Evolutionary conservation across 2,888 invertebrate genomes (phyloP).

Genomic region (Xylota sylvarum): DNA sequence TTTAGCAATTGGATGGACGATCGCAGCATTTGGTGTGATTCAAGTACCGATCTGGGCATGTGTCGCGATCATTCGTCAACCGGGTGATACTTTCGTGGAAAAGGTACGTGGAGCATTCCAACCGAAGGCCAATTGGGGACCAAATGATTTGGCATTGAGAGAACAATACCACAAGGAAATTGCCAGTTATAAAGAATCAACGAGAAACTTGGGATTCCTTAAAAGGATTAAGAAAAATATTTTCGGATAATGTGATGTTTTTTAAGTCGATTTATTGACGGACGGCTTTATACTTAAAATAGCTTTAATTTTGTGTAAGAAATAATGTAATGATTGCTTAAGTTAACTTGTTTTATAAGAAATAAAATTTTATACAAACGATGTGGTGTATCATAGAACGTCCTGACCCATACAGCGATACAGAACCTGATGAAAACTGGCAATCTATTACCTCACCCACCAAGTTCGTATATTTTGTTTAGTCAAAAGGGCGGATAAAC

Average conservation of each 20-base stretch:
- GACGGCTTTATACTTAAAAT: slow-evolving; percentile 37
- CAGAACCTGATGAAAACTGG: no score
- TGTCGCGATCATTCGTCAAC: slow-evolving; percentile 81
- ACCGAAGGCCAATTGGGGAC: slow-evolving; percentile 87
- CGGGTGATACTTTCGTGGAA: slow-evolving; percentile 80
- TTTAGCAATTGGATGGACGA: slow-evolving; percentile 85
- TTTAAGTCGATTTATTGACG: slow-evolving; percentile 10
- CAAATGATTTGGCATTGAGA: slow-evolving; percentile 85
- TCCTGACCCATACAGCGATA: no score
- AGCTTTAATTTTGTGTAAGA: slow-evolving; percentile 49
- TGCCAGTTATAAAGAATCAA: slow-evolving; percentile 80
- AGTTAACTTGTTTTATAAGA: slow-evolving; percentile 48
- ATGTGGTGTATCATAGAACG: neutral
- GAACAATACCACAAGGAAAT: slow-evolving; percentile 86
- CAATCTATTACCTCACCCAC: no score
- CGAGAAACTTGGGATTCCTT: slow-evolving; percentile 79
- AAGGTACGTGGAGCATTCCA: slow-evolving; percentile 85
- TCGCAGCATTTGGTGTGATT: slow-evolving; percentile 85
- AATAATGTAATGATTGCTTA: neutral
- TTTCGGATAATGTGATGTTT: slow-evolving; percentile 79
- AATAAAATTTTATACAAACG: slow-evolving; percentile 42
- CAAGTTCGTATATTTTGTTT: no score
- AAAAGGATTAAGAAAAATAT: slow-evolving; percentile 81
- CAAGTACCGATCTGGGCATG: slow-evolving; percentile 85
- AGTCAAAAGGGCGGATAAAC: no score